Base-by-base conservation (phyloP, 2,888 invertebrate genomes). In the Eumerus sabulonum region DNA sequence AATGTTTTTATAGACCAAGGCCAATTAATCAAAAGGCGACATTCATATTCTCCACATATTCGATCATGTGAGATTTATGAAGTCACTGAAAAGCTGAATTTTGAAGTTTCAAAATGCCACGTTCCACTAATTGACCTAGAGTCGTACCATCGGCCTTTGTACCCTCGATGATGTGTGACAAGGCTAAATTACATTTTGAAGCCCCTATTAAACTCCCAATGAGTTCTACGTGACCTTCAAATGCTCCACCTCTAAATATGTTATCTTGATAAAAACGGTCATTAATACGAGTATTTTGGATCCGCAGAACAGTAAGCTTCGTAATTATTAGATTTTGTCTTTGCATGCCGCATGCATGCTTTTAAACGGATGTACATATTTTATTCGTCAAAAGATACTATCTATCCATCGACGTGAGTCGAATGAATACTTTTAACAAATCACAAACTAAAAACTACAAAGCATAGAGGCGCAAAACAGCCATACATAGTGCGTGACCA, bases 321-420 rank as follows among this genome's bases (percentile, higher is more conserved):
- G 42, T 57, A 67, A 67, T 67, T 67, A 66, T 48, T 47, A 42
- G 38, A 18, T 47, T 38, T 14, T 27, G 1, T 38, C 40, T 51
- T 35, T 36, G 51, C 51, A 13, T 63, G 16, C 16, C 9, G 27
- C 44, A 44, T 47, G 40, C 17, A 17, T 56, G 56, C 53, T 53
- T 47, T 64, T 18, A 54, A 64, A 12, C 53, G 45, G n/a, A 14
- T 45, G 53, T 56, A 17, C 19, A 18, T 13, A 2, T 35, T 44
- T 44, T 35, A 18, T 48, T 54, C 36, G 17, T 11, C 19, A 12
- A 16, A 40, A 38, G 47, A 66, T 47, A 56, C 19, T 54, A 63
- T 53, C 36, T 18, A 36, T 1, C 17, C 13, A 44, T n/a, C n/a
- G n/a, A 1, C 13, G 13, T 45, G 38, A 9, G 12, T 19, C 4